These are phyloP conservation scores for Euura saliciscinereae DNA, from an alignment of 1,140 invertebrate species.

Conservation along the genomic window DNA sequence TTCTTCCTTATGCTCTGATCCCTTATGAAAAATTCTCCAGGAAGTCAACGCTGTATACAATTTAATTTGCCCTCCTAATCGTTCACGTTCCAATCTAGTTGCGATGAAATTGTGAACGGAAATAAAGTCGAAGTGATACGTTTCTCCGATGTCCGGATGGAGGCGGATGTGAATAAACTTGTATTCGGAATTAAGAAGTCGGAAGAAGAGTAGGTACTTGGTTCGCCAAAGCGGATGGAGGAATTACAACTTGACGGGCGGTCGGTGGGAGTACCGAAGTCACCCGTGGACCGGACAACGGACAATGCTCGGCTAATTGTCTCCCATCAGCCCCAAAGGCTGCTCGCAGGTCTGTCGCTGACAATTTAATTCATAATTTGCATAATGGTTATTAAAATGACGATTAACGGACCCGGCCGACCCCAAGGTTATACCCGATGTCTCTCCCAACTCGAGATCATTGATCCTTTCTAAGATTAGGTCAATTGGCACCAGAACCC, in stretches of 20 bases:
- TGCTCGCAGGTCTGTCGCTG: constrained; percentile 44
- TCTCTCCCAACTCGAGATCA: background rate
- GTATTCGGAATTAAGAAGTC: constrained; percentile 17
- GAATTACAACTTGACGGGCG: constrained; percentile 50
- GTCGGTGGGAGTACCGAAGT: constrained; percentile 42
- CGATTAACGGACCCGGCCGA: constrained; percentile 25
- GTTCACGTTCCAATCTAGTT: background rate
- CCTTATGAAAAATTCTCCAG: background rate
- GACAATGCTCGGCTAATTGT: constrained; percentile 52
- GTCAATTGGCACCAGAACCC: background rate
- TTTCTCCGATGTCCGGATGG: no score
- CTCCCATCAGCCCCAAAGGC: constrained; percentile 47
- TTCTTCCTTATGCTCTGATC: background rate
- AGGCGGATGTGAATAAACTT: no score
- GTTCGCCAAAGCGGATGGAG: constrained; percentile 44
- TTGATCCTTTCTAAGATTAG: constrained; percentile 1
- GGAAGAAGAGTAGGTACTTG: constrained; percentile 28
- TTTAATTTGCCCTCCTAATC: background rate
- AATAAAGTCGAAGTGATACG: no score
- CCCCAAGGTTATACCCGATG: background rate
- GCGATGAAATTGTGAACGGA: no score
- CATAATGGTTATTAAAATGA: constrained; percentile 48
- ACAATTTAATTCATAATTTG: constrained; percentile 53
- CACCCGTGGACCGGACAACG: constrained; percentile 41
- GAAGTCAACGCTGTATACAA: no score